phyloP scores from a whole-genome alignment of 2,888 invertebrate genomes.

The Xestoiulus laeticollis region DNA sequence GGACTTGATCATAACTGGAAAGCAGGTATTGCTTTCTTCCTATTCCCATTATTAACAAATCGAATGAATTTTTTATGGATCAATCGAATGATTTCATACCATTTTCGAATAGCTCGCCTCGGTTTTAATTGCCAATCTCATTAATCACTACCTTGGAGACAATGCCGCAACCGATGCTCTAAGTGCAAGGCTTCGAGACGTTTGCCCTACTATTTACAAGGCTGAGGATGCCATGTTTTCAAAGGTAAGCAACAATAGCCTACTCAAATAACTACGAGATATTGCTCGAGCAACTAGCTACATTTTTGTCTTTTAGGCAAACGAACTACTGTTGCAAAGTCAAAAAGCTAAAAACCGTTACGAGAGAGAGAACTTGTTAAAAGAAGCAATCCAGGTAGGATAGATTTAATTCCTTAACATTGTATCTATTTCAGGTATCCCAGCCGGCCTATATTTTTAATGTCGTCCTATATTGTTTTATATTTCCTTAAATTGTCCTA shows the following conservation, averaged over 20 bases:
- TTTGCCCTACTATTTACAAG: conserved; percentile 92
- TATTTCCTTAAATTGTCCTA: too few relatives aligned
- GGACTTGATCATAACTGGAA: conserved; percentile 80
- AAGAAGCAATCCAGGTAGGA: conserved; percentile 74
- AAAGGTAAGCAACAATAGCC: conserved; percentile 67
- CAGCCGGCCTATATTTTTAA: too few relatives aligned
- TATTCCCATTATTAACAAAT: conserved; percentile 40
- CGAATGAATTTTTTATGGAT: not conserved
- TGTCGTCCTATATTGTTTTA: too few relatives aligned
- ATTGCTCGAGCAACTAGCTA: not conserved
- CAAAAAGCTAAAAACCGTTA: conserved; percentile 74
- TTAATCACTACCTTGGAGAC: conserved; percentile 90
- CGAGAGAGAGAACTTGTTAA: conserved; percentile 79
- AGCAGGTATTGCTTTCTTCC: conserved; percentile 61
- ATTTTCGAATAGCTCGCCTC: conserved; percentile 65
- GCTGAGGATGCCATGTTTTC: conserved; percentile 96
- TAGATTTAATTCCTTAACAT: conserved; percentile 13
- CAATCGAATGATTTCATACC: not conserved
- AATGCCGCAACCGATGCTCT: conserved; percentile 94
- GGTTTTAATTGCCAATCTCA: conserved; percentile 81
- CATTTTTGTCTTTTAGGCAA: conserved; percentile 66
- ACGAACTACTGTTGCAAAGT: conserved; percentile 57
- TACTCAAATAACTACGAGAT: not conserved
- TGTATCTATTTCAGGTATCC: too few relatives aligned
- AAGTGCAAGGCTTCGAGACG: conserved; percentile 83